Evolutionary conservation across 2,888 invertebrate species (phyloP).

Genomic region (Eledone cirrhosa): DNA sequence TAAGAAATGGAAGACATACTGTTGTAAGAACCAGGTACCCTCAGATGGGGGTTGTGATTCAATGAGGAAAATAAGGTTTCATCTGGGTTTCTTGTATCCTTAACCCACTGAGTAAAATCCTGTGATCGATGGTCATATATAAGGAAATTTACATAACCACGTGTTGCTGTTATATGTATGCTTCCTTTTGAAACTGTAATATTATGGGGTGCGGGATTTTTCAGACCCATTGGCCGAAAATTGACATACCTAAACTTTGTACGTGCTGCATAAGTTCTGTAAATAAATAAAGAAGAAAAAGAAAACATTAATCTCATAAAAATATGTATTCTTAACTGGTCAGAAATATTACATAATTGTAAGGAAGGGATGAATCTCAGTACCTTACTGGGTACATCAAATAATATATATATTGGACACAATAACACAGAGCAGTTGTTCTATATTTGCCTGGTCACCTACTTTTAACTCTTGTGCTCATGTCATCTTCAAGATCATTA

Average conservation of each 20-base stretch:
- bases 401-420: too few species aligned
- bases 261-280: not conserved
- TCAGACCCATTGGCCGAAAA: conserved; percentile 7
- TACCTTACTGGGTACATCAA: too few species aligned
- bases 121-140: conserved; percentile 45
- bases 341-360: too few species aligned
- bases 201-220: conserved; percentile 31
- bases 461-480: too few species aligned
- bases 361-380: too few species aligned
- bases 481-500: too few species aligned
- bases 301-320: too few species aligned
- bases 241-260: not conserved
- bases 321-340: too few species aligned
- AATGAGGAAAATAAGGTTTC: conserved; percentile 58
- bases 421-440: too few species aligned
- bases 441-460: too few species aligned
- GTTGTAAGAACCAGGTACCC: conserved; percentile 52
- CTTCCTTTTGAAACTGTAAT: conserved; percentile 46
- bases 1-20: conserved; percentile 37
- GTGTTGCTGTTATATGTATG: conserved; percentile 46
- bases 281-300: not conserved
- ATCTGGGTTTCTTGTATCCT: conserved; percentile 52
- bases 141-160: conserved; percentile 53
- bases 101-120: conserved; percentile 52
- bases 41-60: conserved; percentile 51